Evolutionary conservation across 1,140 invertebrate genomes (phyloP), one percentile per base, ranked within the genome.

Genomic region (Patella vulgata): DNA sequence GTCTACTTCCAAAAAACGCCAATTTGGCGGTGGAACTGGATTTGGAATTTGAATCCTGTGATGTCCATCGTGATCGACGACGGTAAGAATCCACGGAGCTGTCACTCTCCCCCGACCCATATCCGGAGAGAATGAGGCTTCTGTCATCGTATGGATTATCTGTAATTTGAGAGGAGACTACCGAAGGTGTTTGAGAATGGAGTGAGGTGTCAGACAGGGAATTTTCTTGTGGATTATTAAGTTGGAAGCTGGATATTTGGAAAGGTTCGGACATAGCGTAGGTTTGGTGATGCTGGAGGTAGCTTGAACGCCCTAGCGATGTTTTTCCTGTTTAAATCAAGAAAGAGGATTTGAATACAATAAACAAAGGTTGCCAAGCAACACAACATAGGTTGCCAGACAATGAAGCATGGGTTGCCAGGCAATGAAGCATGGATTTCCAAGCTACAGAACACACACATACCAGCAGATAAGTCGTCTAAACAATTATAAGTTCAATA

Each of bases 111-210:
- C 46, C 47, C 9, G 33, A 36, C 5, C 52, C 52, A 36, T 57
- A 66, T 31, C 53, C 57, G 23, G 39, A 58, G 27, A 31, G 36
- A 8, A n/a, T n/a, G 23, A 59, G 8, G 25, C 11, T 40, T 36
- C 14, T 36, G 1, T 68, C 66, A 6, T 28, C 44, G 42, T 53
- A 68, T 19, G 66, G 66, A 25, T 56, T 8, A 57, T 68, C 66
- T 68, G 66, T 27, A 55, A 59, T 36, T 25, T 56, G 42, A 68
- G 44, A 61, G 50, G 54, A 59, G 28, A 52, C 47, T 9, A 39
- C 43, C 12, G 53, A 40, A 52, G 57, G 52, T 44, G 52, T 42
- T 44, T 1, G 47, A 42, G 39, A 52, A 39, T 27, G 27, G 48
- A 48, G 63, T 44, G 33, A 11, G 53, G 42, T 52, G 51, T 23